Percentiles rank a stretch among this genome's conserved stretches.
Conservation (phyloP, 1,140 invertebrate species). For the Panulirus ornatus region DNA sequence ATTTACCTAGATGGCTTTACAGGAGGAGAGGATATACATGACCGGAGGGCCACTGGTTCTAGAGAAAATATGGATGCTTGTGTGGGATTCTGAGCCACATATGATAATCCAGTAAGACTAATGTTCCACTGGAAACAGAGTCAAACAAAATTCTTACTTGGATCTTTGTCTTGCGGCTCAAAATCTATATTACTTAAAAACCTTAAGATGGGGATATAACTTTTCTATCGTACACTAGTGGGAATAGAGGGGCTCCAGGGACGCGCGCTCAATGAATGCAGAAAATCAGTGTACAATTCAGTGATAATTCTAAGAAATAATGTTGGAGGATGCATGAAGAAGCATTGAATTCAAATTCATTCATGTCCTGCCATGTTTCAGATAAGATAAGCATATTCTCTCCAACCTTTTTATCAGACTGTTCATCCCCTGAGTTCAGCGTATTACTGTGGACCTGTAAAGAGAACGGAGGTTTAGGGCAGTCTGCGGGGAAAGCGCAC, state of each 20-base stretch:
- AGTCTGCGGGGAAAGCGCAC: slow-evolving; percentile 1
- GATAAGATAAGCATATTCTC: slow-evolving; percentile 41
- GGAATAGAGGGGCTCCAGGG: neutral
- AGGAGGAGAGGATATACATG: too few relatives aligned
- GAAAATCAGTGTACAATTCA: neutral
- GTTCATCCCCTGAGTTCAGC: slow-evolving; percentile 62
- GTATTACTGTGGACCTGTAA: slow-evolving; percentile 62
- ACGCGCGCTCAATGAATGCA: neutral
- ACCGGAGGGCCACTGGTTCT: neutral
- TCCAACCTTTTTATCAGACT: slow-evolving; percentile 61
- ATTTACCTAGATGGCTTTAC: neutral
- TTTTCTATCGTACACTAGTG: neutral
- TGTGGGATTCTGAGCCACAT: neutral
- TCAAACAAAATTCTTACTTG: too few relatives aligned
- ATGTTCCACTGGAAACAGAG: neutral
- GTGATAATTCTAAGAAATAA: slow-evolving; percentile 1
- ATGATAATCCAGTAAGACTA: neutral
- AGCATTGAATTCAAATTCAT: slow-evolving; percentile 26
- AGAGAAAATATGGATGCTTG: neutral
- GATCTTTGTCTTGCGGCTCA: neutral
- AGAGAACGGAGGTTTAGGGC: slow-evolving; percentile 46
- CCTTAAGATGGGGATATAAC: too few relatives aligned
- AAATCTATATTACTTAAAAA: neutral
- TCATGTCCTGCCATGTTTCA: slow-evolving; percentile 65
- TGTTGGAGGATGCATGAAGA: slow-evolving; percentile 25